Evolutionary conservation across 2,888 invertebrate genomes (phyloP).

Genomic region (Acronicta aceris): DNA sequence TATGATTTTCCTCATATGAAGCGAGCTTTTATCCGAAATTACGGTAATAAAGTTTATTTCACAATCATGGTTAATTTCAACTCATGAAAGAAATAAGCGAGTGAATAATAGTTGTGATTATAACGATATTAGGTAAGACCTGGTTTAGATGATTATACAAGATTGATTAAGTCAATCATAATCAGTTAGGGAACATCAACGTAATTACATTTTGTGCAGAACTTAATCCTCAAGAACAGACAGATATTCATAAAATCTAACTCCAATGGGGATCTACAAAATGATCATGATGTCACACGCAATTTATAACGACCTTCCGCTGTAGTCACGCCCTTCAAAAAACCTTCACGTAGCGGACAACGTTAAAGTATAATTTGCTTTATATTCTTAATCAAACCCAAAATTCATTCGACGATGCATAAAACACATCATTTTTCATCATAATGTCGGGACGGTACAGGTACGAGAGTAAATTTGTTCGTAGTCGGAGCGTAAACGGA

Average conservation of each 20-base stretch:
- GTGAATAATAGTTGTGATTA: conserved; percentile 51
- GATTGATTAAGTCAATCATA: conserved; percentile 53
- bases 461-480: conserved; percentile 59
- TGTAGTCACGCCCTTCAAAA: conserved; percentile 54
- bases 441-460: conserved; percentile 48
- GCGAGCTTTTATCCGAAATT: conserved; percentile 30
- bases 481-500: conserved; percentile 68
- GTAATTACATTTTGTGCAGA: conserved; percentile 16
- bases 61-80: neutral
- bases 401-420: conserved; percentile 38
- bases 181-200: conserved; percentile 35
- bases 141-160: conserved; percentile 38
- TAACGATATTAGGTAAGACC: conserved; percentile 54
- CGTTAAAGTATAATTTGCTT: conserved; percentile 38
- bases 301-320: conserved; percentile 47
- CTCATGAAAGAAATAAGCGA: conserved; percentile 15
- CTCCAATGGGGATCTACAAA: conserved; percentile 39
- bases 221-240: conserved; percentile 16
- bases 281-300: conserved; percentile 46
- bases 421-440: conserved; percentile 56
- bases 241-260: conserved; percentile 20
- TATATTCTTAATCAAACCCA: conserved; percentile 45
- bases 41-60: neutral
- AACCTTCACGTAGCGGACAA: conserved; percentile 49
- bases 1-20: conserved; percentile 54